Evolutionary conservation across 2,797 vertebrate species (phyloP).

Genomic region (Lacerta bilineata): DNA sequence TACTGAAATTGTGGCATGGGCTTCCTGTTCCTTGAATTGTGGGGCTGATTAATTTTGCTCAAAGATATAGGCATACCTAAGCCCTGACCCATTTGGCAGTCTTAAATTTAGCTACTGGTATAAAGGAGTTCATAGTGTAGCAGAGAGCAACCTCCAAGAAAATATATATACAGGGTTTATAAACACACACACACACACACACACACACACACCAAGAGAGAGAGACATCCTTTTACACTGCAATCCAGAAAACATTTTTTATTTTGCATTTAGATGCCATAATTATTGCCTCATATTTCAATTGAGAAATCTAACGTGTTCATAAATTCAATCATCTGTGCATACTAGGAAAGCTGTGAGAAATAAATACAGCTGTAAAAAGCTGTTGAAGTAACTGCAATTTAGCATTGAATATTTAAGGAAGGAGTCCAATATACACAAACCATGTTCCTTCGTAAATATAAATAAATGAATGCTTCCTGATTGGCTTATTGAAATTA

Average conservation of each 20-base stretch:
- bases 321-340: neutral
- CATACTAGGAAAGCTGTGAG: conserved; percentile 7
- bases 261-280: too few relatives aligned
- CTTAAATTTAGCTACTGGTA: neutral
- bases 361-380: conserved; percentile 15
- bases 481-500: conserved; percentile 25
- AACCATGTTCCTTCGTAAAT: neutral
- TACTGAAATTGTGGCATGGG: neutral
- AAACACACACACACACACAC: neutral
- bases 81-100: neutral
- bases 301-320: neutral
- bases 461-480: conserved; percentile 23
- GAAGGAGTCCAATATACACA: conserved; percentile 3
- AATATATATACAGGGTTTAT: neutral
- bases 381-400: neutral
- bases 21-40: neutral
- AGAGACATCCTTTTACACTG: neutral
- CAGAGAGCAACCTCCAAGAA: neutral
- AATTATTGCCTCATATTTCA: conserved; percentile 3
- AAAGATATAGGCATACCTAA: neutral
- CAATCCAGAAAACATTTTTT: neutral
- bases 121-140: neutral
- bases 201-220: too few relatives aligned
- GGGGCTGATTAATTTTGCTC: neutral
- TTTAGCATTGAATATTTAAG: neutral